Evolutionary conservation across 2,888 invertebrate genomes (phyloP).

Genomic region (Lumbricus terrestris): DNA sequence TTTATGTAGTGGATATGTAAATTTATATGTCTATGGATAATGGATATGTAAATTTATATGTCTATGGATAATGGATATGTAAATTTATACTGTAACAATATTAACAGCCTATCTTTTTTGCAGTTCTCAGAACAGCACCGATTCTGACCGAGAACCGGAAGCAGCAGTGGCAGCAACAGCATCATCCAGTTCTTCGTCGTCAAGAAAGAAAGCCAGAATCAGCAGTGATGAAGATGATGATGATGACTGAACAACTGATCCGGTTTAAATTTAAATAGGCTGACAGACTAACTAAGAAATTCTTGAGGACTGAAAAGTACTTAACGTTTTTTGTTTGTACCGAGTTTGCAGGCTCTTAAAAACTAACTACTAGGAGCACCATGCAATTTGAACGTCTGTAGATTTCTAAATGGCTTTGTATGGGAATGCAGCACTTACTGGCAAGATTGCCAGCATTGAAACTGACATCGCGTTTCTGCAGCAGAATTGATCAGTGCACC

Average conservation of each 20-base stretch:
- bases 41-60: background rate
- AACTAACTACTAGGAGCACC: background rate
- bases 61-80: too few relatives aligned
- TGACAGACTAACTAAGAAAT: background rate
- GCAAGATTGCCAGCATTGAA: background rate
- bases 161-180: too few relatives aligned
- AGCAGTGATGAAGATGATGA: constrained; percentile 10
- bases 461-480: background rate
- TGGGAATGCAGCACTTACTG: background rate
- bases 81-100: background rate
- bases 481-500: background rate
- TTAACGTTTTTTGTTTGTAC: background rate
- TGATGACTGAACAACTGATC: background rate
- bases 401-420: background rate
- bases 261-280: background rate
- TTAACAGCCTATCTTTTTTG: background rate
- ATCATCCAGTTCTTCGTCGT: background rate
- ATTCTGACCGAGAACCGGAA: background rate
- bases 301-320: background rate
- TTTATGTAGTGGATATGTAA: too few relatives aligned
- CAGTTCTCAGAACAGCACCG: background rate
- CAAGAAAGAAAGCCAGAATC: background rate
- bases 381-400: background rate
- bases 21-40: too few relatives aligned
- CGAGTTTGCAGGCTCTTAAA: background rate